Evolutionary conservation across 2,888 invertebrate species (phyloP), one percentile per base, ranked within the genome.

Genomic region (Trissolcus brochymenae): DNA sequence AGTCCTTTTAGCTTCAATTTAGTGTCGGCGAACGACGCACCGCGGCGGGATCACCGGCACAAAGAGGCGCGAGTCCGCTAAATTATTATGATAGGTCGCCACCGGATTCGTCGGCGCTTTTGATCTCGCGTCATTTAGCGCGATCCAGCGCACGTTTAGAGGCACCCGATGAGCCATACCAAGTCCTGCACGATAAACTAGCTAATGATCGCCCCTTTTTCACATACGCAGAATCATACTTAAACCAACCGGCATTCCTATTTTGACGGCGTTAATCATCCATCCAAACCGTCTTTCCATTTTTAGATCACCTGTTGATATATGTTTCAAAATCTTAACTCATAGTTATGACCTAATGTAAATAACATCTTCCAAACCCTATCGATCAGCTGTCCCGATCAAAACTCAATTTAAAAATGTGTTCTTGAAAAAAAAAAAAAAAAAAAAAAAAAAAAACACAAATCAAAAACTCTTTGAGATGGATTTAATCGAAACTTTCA

Each of bases 41-140:
- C 67, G 64, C 67, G 66, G 70, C 61, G 60, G 65, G 62, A 73
- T 71, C 67, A 85, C 35, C 87, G 88, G 86, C 87, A 87, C 88
- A 88, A 88, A 88, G 88, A 87, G 87, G 87, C 87, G 87, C 87
- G 87, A 88, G 88, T 86, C 85, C 83, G 85, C 87, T 85, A 88
- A 88, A 89, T 89, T 88, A 89, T 88, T 88, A 88, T 88, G 88
- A 89, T 89, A 89, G 88, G 87, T 88, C 85, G 87, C 88, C 87
- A 88, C 87, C 85, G 88, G 85, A 88, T 89, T 87, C 83, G 87
- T 86, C 88, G 88, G 88, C 84, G 74, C 82, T 85, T 88, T 88
- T 88, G 87, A 88, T 88, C 87, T 86, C 79, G 82, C 84, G 85
- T 86, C 88, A 86, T 89, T 89, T 88, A 88, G 87, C 87, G 87